phyloP scores from a whole-genome alignment of 1,140 invertebrate genomes.

The Orchestia grillus region DNA sequence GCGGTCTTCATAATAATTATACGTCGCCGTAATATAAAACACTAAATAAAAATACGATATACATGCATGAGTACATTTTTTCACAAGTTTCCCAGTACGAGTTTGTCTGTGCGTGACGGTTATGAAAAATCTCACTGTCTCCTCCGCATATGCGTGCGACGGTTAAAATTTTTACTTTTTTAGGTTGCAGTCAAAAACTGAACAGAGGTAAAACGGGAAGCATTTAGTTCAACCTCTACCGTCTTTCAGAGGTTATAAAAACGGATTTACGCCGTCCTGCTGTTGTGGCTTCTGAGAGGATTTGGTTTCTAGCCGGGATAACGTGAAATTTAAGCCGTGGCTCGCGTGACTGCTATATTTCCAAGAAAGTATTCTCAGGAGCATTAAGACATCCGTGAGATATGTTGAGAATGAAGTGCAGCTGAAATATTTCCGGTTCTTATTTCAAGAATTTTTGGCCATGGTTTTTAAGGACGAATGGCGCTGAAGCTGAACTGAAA shows the following conservation, averaged over 20 bases:
- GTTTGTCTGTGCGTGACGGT: background rate
- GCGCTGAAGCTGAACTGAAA: no score
- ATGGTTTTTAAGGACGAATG: background rate
- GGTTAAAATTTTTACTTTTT: background rate
- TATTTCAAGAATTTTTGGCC: background rate
- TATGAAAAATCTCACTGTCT: background rate
- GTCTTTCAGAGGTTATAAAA: background rate
- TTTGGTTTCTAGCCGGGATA: background rate
- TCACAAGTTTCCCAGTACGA: background rate
- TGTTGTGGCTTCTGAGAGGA: background rate
- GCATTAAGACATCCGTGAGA: background rate
- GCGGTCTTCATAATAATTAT: background rate
- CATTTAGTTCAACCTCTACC: background rate
- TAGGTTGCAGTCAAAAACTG: background rate
- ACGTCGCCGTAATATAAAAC: background rate
- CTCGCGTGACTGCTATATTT: background rate
- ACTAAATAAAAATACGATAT: background rate
- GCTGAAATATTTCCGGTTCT: background rate
- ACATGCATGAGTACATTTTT: no score
- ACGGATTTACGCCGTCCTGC: background rate
- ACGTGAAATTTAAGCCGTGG: background rate
- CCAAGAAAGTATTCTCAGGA: background rate
- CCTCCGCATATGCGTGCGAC: no score
- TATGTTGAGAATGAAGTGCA: background rate
- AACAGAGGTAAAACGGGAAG: background rate